Conservation (phyloP, 2,888 invertebrate genomes). For the Dyspetes luteomarginatus region DNA sequence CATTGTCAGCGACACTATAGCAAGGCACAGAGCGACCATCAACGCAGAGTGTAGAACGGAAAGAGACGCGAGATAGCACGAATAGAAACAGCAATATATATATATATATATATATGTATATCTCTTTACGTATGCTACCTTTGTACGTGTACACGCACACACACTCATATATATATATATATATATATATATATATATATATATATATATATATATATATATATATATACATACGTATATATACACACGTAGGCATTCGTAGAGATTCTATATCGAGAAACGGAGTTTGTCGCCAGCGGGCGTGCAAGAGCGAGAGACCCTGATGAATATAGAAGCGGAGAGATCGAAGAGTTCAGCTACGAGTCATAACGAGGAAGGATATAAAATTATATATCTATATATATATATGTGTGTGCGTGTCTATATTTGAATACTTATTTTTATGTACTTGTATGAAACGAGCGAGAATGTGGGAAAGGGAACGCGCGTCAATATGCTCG, state of each 20-base stretch:
- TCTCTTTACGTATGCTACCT: neutral
- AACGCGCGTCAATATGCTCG: constrained; percentile 55
- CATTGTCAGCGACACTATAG: constrained; percentile 52
- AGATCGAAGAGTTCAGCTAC: constrained; percentile 49
- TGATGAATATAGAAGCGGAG: constrained; percentile 50
- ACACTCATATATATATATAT: too few species aligned
- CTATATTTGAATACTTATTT: neutral
- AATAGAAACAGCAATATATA: constrained; percentile 41
- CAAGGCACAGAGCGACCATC: constrained; percentile 43
- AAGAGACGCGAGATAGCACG: constrained; percentile 48
- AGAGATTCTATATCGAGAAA: constrained; percentile 57
- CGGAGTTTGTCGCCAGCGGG: constrained; percentile 52
- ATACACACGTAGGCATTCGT: neutral
- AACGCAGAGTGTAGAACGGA: constrained; percentile 57
- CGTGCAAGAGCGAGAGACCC: constrained; percentile 39
- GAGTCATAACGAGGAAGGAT: constrained; percentile 51
- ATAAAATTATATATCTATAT: constrained; percentile 25
- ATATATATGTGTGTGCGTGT: neutral
- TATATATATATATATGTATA: neutral
- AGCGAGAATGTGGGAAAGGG: constrained; percentile 35
- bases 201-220: neutral
- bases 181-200: neutral
- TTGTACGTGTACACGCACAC: too few species aligned
- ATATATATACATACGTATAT: neutral
- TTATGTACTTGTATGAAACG: neutral